phyloP scores from a whole-genome alignment of 2,113 vertebrate species.

The Sebastes schlegelii region DNA sequence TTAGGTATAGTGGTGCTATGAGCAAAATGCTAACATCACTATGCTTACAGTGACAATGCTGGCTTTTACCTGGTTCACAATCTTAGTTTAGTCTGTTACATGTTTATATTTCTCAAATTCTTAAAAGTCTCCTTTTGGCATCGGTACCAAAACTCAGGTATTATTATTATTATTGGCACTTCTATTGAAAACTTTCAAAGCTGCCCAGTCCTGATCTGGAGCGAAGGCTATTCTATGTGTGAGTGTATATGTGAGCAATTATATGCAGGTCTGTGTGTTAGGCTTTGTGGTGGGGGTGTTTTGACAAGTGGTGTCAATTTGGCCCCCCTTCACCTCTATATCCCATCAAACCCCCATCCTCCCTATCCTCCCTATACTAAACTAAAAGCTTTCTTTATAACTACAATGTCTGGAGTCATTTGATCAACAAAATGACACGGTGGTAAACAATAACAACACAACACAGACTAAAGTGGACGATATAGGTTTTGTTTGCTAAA shows the following conservation, averaged over 20 bases:
- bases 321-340: slow-evolving; percentile 2
- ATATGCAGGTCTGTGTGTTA: slow-evolving; percentile 14
- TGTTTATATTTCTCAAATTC: background rate
- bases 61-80: too few species aligned
- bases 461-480: background rate
- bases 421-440: background rate
- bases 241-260: slow-evolving; percentile 3
- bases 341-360: background rate
- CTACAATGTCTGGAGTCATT: background rate
- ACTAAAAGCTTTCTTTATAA: background rate
- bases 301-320: slow-evolving; percentile 82
- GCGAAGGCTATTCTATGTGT: background rate
- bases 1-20: background rate
- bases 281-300: slow-evolving; percentile 69
- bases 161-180: background rate
- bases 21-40: background rate
- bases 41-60: background rate
- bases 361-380: background rate
- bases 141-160: background rate
- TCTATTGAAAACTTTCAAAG: background rate
- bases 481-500: slow-evolving; percentile 3
- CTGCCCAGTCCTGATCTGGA: background rate
- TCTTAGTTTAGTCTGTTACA: background rate
- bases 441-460: background rate
- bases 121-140: background rate